Percentiles rank a stretch among this genome's conserved stretches.
phyloP scores from a whole-genome alignment of 2,797 vertebrate species.

The Babyrousa celebensis region DNA sequence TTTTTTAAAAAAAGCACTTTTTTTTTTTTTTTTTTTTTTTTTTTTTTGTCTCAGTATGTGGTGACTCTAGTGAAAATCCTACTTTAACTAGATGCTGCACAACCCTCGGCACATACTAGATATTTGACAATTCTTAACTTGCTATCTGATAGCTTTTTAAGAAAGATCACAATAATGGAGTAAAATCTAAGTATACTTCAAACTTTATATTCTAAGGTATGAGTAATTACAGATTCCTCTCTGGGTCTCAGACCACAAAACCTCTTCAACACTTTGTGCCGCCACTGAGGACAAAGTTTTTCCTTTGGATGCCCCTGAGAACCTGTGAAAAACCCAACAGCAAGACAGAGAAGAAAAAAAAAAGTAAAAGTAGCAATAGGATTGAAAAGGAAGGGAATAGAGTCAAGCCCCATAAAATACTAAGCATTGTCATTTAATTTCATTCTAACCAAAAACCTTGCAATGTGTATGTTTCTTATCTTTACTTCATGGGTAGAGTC shows the following conservation, averaged over 20 bases:
- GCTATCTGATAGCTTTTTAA: not conserved
- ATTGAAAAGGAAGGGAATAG: not conserved
- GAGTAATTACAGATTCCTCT: not conserved
- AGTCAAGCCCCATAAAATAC: not conserved
- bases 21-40: not conserved
- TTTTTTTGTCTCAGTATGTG: not conserved
- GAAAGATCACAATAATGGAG: not conserved
- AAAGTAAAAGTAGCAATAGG: not conserved
- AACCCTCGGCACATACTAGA: not conserved
- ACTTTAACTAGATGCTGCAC: not conserved
- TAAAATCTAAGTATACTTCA: not conserved
- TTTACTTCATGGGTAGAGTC: not conserved
- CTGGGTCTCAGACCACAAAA: not conserved
- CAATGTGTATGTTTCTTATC: not conserved
- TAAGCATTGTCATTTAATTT: conserved; percentile 40
- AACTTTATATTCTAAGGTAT: conserved; percentile 9
- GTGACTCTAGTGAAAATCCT: not conserved
- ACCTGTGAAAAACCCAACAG: not conserved
- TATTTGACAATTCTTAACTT: conserved; percentile 34
- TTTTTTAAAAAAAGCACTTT: not conserved
- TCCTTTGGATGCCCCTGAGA: not conserved
- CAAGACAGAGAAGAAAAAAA: not conserved
- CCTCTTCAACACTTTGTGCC: not conserved
- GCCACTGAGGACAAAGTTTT: not conserved
- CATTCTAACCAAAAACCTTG: not conserved